Base-by-base conservation (phyloP, 2,113 vertebrate species). In the Boleophthalmus pectinirostris region DNA sequence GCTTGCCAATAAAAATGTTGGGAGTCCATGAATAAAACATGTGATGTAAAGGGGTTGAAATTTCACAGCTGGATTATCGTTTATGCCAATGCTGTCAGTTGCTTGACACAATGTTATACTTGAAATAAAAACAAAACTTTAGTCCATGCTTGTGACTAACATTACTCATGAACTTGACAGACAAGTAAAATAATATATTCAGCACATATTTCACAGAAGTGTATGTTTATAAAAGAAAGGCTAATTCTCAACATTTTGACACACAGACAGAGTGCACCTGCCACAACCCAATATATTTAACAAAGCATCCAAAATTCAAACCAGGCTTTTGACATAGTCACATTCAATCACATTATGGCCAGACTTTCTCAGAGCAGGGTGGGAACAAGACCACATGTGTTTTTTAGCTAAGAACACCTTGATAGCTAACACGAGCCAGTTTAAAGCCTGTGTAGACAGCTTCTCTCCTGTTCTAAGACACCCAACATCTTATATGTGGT, bases 401-500 rank as follows among this genome's bases (percentile, higher is more conserved):
- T 82, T 73, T 67, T 64, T 25, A 77, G 69, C 74, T 70, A 24
- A 75, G 73, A 87, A 79, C 75, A 83, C 79, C 79, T 82, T 83
- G 75, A 85, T n/a, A 82, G 69, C 75, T 47, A 66, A 68, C 76
- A 80, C 81, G 78, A 84, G 84, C 66, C 69, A 69, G 43, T 78
- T 58, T 76, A 67, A 85, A 76, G 75, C 81, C 53, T 20, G n/a
- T 29, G 16, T 43, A 61, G 18, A 14, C 47, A 65, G 29, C 65
- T 21, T 68, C 25, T 56, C 67, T 65, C 57, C 69, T 67, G 58
- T 45, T 70, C 58, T 63, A 66, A 63, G 20, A 80, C 60, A 72
- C 24, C 66, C 70, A 63, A 70, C 65, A 78, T 69, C 74, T 82
- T 66, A 60, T 45, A 5, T 18, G 18, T 16, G 57, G 79, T 82